A percentile compares a stretch with the other conserved stretches of the same genome.
Evolutionary conservation across 2,113 vertebrate genomes (phyloP).

Genomic region (Ranitomeya variabilis): DNA sequence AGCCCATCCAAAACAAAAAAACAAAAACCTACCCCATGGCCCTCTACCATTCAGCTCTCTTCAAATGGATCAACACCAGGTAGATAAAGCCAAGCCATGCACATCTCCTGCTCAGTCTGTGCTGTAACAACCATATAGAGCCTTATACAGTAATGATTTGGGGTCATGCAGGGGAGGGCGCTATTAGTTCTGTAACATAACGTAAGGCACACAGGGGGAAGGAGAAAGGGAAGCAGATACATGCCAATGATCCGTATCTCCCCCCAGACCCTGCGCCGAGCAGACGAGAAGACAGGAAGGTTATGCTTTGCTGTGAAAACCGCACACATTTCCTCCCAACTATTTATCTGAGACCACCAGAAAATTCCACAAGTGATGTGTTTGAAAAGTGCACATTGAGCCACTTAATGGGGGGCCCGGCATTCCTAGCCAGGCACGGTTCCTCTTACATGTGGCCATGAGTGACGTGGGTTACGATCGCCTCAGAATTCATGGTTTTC

Average conservation of each 20-base stretch:
- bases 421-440: constrained; percentile 45
- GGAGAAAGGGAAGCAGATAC: constrained; percentile 44
- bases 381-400: constrained; percentile 54
- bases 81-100: no score
- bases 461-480: constrained; percentile 50
- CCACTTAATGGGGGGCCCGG: constrained; percentile 56
- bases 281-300: constrained; percentile 58
- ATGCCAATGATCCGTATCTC: constrained; percentile 53
- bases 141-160: not conserved
- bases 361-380: constrained; percentile 57
- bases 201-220: constrained; percentile 11
- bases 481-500: constrained; percentile 45
- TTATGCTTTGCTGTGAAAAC: constrained; percentile 58
- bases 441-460: constrained; percentile 54
- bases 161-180: not conserved
- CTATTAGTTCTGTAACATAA: constrained; percentile 12
- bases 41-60: no score
- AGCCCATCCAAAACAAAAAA: no score
- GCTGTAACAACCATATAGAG: not conserved
- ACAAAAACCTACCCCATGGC: no score
- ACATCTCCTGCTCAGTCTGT: no score
- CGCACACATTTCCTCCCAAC: constrained; percentile 58
- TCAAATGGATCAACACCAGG: no score
- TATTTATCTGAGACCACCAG: constrained; percentile 58
- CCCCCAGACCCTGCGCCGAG: constrained; percentile 46